Evolutionary conservation across 2,797 vertebrate species (phyloP), one percentile per base, ranked within the genome.

Genomic region (Sebastolobus alascanus): DNA sequence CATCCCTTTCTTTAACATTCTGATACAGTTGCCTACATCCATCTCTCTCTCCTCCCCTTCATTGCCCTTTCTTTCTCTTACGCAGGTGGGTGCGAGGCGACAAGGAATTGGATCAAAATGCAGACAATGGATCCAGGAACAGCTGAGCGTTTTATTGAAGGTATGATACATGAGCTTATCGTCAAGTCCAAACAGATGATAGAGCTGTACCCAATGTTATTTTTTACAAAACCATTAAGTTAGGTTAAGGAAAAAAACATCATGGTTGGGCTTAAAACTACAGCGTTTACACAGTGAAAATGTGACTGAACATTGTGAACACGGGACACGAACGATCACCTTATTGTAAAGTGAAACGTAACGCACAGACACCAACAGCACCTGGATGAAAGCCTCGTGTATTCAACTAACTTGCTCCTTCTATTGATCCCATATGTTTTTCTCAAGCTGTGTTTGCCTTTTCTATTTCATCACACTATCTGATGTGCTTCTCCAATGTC

Each of bases 351-450:
- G 40, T 43, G 40, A 16, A 43, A 43, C 40, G 13, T 43, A 43
- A 43, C 2, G 13, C 40, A 43, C 14, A 13, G 40, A 43, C 40
- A 43, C 40, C 2, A 43, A 43, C 40, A 43, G 40, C 40, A 43
- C 40, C 40, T 43, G 40, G 14, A 43, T 43, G 40, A 43, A 43
- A 43, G 40, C 40, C 40, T 43, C 2, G 5, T 43, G 40, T 43
- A 43, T 33, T 82, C 50, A 22, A 76, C 50, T 31, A 52, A 55
- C 20, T 82, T 82, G 58, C 52, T 82, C 38, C 29, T 71, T 29
- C 67, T 10, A 22, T 76, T 77, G 27, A 82, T 71, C 22, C 59
- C 58, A 59, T 71, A 68, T 66, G 69, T 79, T 58, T 20, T 61
- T 74, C 20, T 68, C 7, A 79, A 5, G 66, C 14, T 69, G 38